Evolutionary conservation across 1,140 invertebrate species (phyloP), one percentile per base, ranked within the genome.

Genomic region (Araneus ventricosus): DNA sequence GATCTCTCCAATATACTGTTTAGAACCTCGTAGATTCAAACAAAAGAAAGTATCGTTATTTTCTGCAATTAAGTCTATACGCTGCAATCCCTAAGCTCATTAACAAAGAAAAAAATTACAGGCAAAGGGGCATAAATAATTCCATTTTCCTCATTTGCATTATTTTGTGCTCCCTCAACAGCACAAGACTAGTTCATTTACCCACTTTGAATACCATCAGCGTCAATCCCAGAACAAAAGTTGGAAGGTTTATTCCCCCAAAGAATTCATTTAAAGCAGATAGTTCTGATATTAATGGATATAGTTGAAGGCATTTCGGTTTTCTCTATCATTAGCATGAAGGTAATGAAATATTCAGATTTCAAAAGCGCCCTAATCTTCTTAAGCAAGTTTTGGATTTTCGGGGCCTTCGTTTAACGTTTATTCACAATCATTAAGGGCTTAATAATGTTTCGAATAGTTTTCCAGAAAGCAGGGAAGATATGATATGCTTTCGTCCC

Each of bases 291-390:
- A 67, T 67, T 67, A 67, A 67, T 67, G 63, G 63, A 30, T 67
- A 67, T 30, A 67, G 63, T 67, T 63, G 6, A 10, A n/a, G 8
- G 27, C 6, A 67, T 67, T 27, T 67, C 27, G 63, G 27, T 67
- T 27, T 27, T n/a, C 24, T 27, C 24, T 10, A 27, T 67, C 63
- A 67, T 67, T 67, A 30, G n/a, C 63, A 67, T n/a, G n/a, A 27
- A 30, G 27, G n/a, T 67, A 67, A 67, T 67, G 63, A 67, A 67
- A 67, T 67, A 67, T 67, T 67, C 63, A 67, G 63, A 67, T 67
- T 67, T n/a, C 63, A 30, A 67, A 67, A 67, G 63, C 63, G 10
- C 63, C 63, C 6, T 14, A 67, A 67, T 67, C 27, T 67, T 67
- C 63, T 67, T 67, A 67, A 30, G 27, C 24, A 27, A n/a, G n/a